Evolutionary conservation across 2,797 vertebrate genomes (phyloP).

Genomic region (Xiphorhynchus erythropygius): DNA sequence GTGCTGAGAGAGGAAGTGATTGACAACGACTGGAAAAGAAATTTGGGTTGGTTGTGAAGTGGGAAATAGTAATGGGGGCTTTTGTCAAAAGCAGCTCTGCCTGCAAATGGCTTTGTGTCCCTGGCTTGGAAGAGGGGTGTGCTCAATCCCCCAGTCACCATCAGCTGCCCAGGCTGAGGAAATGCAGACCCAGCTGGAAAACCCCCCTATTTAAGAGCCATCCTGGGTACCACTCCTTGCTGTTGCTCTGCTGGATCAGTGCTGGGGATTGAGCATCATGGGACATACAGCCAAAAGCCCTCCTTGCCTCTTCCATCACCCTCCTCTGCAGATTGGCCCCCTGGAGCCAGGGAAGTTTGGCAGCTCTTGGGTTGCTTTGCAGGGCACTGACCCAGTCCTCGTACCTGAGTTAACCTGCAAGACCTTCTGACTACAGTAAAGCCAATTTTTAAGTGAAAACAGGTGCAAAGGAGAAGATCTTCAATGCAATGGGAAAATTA

Average conservation of each 20-base stretch:
- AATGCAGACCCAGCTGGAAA: not conserved
- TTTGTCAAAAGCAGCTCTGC: not conserved
- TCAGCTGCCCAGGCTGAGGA: not conserved
- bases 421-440: not conserved
- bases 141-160: not conserved
- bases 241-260: too few relatives aligned
- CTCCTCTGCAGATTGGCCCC: not conserved
- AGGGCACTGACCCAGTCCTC: not conserved
- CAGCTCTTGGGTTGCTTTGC: not conserved
- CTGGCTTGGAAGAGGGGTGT: not conserved
- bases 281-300: not conserved
- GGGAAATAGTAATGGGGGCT: not conserved
- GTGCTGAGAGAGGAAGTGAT: conserved; percentile 13
- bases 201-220: not conserved
- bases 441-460: not conserved
- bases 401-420: not conserved
- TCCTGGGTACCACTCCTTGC: fast-evolving
- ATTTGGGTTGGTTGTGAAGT: not conserved
- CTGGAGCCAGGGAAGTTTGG: too few relatives aligned
- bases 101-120: not conserved
- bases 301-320: not conserved
- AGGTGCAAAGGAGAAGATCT: not conserved
- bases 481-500: not conserved
- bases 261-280: fast-evolving
- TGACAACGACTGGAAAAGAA: conserved; percentile 24